Evolutionary conservation across 1,140 invertebrate genomes (phyloP), one percentile per base, ranked within the genome.

Genomic region (Eumeta japonica): DNA sequence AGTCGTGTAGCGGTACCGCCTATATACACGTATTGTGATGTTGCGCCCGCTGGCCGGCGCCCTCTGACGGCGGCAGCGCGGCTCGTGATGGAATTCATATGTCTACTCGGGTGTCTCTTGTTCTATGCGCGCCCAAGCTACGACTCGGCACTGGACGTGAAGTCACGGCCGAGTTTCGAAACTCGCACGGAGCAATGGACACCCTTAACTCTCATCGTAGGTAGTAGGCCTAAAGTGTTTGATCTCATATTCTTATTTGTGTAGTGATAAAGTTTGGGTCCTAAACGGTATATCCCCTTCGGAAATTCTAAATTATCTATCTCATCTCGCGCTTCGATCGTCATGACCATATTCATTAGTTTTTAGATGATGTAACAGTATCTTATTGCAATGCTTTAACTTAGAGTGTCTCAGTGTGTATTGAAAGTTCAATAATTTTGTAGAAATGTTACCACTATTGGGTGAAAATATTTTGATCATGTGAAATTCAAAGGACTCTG

Each of bases 241-340:
- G 68, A 73, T 73, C 68, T 73, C 68, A 73, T 73, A 71, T 71
- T 73, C 65, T 73, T 62, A 71, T 73, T 73, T 73, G 68, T 64
- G 67, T 73, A 73, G 68, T 68, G 59, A 56, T 67, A 63, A 62
- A 55, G 62, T 66, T 66, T 57, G 58, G 59, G 51, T 55, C 48
- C 53, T 62, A 54, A 60, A 60, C 52, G 55, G 58, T 60, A 55
- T 58, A 50, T 58, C 54, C 58, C 48, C 56, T 46, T 52, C 50
- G 46, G 48, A 73, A 73, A 73, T 73, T 73, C 68, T 67, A 73
- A 73, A 70, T 70, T 71, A 56, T 55, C 45, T 54, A 48, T 61
- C 20, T 24, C 20, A 24, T 5, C n/a, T 57, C 46, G 50, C 61
- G 50, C 48, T 54, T 58, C 52, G 62, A 63, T 61, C 57, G 41